Evolutionary conservation across 2,797 vertebrate genomes (phyloP).

Genomic region (Gambelia wislizenii): DNA sequence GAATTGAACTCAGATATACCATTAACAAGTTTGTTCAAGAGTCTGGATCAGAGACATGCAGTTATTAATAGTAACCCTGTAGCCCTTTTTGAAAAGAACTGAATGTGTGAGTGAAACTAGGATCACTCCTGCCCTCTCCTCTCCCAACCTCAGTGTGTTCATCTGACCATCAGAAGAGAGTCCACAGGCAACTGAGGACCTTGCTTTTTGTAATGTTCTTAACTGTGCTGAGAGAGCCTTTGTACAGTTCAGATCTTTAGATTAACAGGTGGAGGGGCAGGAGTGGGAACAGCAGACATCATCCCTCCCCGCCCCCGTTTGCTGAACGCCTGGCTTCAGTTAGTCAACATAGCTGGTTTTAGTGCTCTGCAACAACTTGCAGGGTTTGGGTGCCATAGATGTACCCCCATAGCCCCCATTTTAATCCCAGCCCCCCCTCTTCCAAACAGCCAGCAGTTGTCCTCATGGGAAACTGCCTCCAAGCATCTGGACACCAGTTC

Average conservation of each 20-base stretch:
- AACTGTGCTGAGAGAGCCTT: neutral
- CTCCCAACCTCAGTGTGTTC: too few relatives aligned
- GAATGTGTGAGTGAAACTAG: neutral
- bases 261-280: neutral
- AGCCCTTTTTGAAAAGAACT: neutral
- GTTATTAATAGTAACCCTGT: neutral
- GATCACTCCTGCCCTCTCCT: neutral
- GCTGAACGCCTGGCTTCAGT: neutral
- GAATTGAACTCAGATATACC: neutral
- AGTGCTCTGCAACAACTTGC: neutral
- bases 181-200: too few relatives aligned
- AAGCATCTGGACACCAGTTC: too few relatives aligned
- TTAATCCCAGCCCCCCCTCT: too few relatives aligned
- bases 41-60: neutral
- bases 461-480: too few relatives aligned
- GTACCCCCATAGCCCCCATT: too few relatives aligned
- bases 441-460: too few relatives aligned
- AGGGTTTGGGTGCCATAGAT: neutral
- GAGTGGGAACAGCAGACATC: neutral
- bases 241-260: neutral
- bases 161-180: neutral
- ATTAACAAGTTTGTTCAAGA: neutral
- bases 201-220: neutral
- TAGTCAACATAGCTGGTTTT: neutral
- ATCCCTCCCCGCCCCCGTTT: neutral